Base-by-base conservation (phyloP, 2,113 vertebrate genomes). In the Pachycephala philippinensis region DNA sequence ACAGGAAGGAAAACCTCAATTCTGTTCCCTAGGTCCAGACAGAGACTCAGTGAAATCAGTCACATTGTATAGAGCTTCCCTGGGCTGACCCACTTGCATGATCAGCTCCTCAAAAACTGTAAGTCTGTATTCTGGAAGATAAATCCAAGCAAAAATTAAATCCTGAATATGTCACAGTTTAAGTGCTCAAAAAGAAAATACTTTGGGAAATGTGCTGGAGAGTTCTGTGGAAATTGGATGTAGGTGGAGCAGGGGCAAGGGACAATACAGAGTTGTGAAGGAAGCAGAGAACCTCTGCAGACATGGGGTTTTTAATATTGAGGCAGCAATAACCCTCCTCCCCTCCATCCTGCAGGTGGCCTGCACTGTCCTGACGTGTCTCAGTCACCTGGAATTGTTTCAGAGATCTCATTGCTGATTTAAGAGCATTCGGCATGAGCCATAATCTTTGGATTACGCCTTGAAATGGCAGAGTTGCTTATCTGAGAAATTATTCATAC, bases 261-360 rank as follows among this genome's bases (percentile, higher is more conserved):
- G 4, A 6, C 13, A 27, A 12, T 10, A 19, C 1, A 11, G 1
- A 52, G 9, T 2, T 77, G 27, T 39, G 63, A 87, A 54, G 9
- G 64, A 74, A 81, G 30, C n/a, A 63, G 28, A 57, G 11, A 70
- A 50, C 4, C 27, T 10, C 6, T 53, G 33, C 6, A 53, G 47
- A 65, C 0, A 0, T 30, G 3, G 4, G 3, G 2, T 10, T 80
- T 88, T 59, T 31, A 50, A 11, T 14, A 49, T 1, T 64, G n/a
- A 39, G 13, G 19, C 23, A 84, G 50, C 42, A 33, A 7, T 8
- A 66, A 11, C 15, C 35, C 22, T 44, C 18, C 24, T 69, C 17
- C 7, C 3, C 20, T 53, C 23, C 14, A 40, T n/a, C 71, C 35
- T 87, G 40, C 44, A 60, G 49, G 44, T 79, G 47, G 1, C 11